Percentiles rank a stretch among this genome's conserved stretches.
These are phyloP conservation scores for Pelodytes ibericus DNA, from an alignment of 2,797 vertebrate genomes.

Conservation along the genomic window DNA sequence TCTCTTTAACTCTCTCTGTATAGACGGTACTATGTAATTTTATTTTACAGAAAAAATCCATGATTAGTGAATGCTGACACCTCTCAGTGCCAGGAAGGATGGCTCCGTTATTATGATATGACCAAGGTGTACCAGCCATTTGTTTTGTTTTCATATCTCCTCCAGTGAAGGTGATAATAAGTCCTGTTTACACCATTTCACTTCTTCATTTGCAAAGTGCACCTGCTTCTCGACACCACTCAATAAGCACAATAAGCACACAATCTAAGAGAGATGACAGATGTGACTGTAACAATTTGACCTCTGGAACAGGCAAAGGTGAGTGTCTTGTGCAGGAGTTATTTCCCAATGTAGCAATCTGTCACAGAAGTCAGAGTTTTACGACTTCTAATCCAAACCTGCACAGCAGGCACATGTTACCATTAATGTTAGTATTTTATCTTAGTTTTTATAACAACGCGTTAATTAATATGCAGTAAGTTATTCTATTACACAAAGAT, in stretches of 20 bases:
- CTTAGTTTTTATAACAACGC: no score
- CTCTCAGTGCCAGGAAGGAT: constrained; percentile 7
- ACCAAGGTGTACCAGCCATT: neutral
- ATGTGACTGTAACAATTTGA: constrained; percentile 34
- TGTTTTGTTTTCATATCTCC: constrained; percentile 30
- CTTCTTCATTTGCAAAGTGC: constrained; percentile 29
- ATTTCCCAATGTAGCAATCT: neutral
- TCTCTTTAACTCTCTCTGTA: no score
- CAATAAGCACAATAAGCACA: constrained; percentile 12
- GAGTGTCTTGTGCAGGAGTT: constrained; percentile 6
- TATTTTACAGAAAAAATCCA: no score
- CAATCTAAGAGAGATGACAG: constrained; percentile 24
- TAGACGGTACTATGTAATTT: no score
- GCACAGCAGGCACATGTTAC: no score
- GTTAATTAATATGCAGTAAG: no score
- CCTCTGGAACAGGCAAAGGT: constrained; percentile 39
- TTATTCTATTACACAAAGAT: no score
- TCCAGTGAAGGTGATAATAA: constrained; percentile 40
- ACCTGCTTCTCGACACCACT: constrained; percentile 38
- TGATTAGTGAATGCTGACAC: no score
- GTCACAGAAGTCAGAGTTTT: neutral
- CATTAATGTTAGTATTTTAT: no score
- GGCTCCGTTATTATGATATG: neutral
- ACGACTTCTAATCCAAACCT: neutral
- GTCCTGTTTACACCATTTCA: constrained; percentile 19